phyloP scores from a whole-genome alignment of 2,797 vertebrate genomes.

The Oreochromis mossambicus region DNA sequence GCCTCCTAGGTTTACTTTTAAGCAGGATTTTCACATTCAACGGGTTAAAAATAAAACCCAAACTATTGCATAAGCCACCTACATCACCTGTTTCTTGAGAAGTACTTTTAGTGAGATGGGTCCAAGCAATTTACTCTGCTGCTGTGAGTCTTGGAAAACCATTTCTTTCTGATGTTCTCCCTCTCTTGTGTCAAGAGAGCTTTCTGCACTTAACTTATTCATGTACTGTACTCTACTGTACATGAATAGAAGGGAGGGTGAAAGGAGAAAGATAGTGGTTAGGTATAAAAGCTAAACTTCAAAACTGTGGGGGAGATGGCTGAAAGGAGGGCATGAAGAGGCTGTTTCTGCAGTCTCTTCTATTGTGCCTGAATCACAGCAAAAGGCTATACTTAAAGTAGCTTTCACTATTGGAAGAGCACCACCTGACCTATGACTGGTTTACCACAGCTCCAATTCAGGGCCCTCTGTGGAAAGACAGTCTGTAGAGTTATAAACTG shows the following conservation, averaged over 20 bases:
- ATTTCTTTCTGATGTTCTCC: constrained; percentile 51
- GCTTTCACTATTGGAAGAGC: constrained; percentile 19
- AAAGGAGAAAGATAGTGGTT: constrained; percentile 54
- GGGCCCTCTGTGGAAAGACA: constrained; percentile 25
- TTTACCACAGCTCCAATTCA: constrained; percentile 20
- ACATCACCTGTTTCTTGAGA: constrained; percentile 65
- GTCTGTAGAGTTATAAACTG: constrained; percentile 26
- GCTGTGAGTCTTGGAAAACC: constrained; percentile 57
- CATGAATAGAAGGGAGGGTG: constrained; percentile 46
- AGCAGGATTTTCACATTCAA: not conserved
- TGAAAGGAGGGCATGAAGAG: constrained; percentile 49
- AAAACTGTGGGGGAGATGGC: constrained; percentile 46
- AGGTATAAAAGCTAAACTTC: constrained; percentile 57
- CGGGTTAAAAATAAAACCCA: constrained; percentile 56
- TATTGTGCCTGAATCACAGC: constrained; percentile 42
- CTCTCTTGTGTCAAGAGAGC: constrained; percentile 59
- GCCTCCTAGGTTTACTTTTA: not conserved
- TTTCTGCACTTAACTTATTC: constrained; percentile 75
- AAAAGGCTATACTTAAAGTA: constrained; percentile 32
- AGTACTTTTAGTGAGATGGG: constrained; percentile 61
- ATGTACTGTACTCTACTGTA: constrained; percentile 62
- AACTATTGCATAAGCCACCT: constrained; percentile 61
- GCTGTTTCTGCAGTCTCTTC: constrained; percentile 33
- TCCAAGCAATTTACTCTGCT: constrained; percentile 47
- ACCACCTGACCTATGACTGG: constrained; percentile 47